These are phyloP conservation scores for Cenopis cana DNA, from an alignment of 2,888 invertebrate species.

Conservation along the genomic window DNA sequence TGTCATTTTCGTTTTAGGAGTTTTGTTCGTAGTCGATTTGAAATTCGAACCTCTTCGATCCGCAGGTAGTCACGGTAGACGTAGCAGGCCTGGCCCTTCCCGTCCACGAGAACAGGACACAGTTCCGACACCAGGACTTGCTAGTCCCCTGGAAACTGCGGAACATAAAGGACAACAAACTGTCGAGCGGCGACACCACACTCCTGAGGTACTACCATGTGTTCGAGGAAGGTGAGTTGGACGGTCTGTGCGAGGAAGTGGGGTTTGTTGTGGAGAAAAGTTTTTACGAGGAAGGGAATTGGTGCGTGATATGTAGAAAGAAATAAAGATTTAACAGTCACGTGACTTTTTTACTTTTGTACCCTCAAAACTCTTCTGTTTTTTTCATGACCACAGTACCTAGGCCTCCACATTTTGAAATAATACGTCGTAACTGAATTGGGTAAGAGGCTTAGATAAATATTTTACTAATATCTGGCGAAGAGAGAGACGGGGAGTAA, in stretches of 20 bases:
- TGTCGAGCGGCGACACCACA: constrained; percentile 72
- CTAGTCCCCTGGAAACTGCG: constrained; percentile 97
- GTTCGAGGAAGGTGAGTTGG: constrained; percentile 93
- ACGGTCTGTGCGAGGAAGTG: constrained; percentile 85
- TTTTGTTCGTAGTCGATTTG: no score
- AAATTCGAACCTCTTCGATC: no score
- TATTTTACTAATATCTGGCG: no score
- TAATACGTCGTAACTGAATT: no score
- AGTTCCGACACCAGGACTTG: constrained; percentile 95
- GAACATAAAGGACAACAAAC: constrained; percentile 59
- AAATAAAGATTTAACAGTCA: constrained; percentile 51
- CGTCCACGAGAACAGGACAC: constrained; percentile 95
- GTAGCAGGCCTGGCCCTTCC: constrained; percentile 83
- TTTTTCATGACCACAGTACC: no score
- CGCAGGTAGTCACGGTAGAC: no score
- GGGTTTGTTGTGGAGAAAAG: constrained; percentile 85
- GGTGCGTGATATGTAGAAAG: constrained; percentile 94
- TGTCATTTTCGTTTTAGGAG: no score
- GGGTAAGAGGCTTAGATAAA: no score
- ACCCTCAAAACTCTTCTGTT: no score
- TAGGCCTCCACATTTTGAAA: no score
- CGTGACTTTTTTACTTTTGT: no score
- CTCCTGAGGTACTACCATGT: constrained; percentile 97
- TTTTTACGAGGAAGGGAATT: constrained; percentile 98
- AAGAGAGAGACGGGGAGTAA: neutral